A percentile compares a stretch with the other conserved stretches of the same genome.
These are phyloP conservation scores for Tyrannus savana DNA, from an alignment of 2,113 vertebrate genomes.

Conservation along the genomic window DNA sequence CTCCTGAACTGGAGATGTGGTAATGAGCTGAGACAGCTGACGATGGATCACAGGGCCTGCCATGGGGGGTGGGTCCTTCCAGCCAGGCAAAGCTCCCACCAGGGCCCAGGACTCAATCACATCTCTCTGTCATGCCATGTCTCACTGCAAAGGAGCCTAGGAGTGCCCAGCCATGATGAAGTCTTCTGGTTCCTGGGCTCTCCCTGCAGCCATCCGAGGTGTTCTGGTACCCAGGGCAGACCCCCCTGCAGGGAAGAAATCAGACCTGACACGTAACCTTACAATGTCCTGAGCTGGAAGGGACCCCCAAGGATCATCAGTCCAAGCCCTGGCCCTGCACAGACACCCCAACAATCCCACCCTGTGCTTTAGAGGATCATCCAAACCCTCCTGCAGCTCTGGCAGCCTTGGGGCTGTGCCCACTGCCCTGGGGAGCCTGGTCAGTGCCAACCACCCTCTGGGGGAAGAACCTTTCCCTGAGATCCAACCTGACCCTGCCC, in stretches of 20 bases:
- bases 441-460: background rate
- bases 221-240: background rate
- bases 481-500: background rate
- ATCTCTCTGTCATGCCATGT: background rate
- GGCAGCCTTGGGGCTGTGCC: background rate
- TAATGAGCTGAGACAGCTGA: background rate
- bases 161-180: background rate
- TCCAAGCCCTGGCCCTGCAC: fast-evolving
- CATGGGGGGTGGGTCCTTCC: background rate
- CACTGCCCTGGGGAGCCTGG: background rate
- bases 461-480: background rate
- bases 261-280: background rate
- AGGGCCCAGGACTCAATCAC: background rate
- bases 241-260: background rate
- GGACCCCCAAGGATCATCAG: background rate
- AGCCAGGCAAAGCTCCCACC: background rate
- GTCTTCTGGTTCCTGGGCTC: background rate
- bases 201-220: background rate
- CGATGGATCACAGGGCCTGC: background rate
- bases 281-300: background rate
- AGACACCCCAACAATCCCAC: background rate
- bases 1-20: fast-evolving
- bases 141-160: background rate
- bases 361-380: background rate
- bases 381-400: background rate